Evolutionary conservation across 2,797 vertebrate genomes (phyloP), one percentile per base, ranked within the genome.

Genomic region (Cetoscarus ocellatus): DNA sequence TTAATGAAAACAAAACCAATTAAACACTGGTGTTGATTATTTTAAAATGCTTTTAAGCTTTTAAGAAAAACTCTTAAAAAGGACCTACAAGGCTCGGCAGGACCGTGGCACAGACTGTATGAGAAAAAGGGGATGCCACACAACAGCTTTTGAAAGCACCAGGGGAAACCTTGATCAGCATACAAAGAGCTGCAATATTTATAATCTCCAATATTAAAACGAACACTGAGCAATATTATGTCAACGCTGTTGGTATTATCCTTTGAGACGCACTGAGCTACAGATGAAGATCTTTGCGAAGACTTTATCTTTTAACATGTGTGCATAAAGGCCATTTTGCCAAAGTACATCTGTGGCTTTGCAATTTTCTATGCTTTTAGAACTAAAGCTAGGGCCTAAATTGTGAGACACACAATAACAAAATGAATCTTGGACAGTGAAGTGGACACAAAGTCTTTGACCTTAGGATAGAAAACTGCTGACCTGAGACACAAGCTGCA

Each of bases 401-500:
- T 81, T 88, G 91, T 90, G 91, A 85, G 90, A 86, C 86, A 88
- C 54, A 93, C 85, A 94, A 79, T 78, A 88, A 92, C 86, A 88
- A 85, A 88, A 92, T 89, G 88, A 86, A 71, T 89, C 85, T 84
- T 77, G 74, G 82, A 92, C 91, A 93, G 89, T 91, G 88, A 92
- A 62, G 88, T 81, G 89, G 89, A 92, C 87, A 92, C 85, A 86
- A 93, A 91, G 77, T 92, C 80, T 93, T 92, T 91, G 90, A 92
- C 92, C 93, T 90, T 89, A 92, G 87, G 90, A 93, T 88, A 94
- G 88, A 94, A 93, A 93, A 77, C 92, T 93, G 93, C 95, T 95
- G 94, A 95, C 95, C 95, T 95, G 95, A 95, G 89, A 94, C 92
- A 95, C 94, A 95, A 95, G 95, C 93, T 95, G 95, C 92, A 94